Evolutionary conservation across 2,797 vertebrate species (phyloP).

Genomic region (Sarcophilus harrisii): DNA sequence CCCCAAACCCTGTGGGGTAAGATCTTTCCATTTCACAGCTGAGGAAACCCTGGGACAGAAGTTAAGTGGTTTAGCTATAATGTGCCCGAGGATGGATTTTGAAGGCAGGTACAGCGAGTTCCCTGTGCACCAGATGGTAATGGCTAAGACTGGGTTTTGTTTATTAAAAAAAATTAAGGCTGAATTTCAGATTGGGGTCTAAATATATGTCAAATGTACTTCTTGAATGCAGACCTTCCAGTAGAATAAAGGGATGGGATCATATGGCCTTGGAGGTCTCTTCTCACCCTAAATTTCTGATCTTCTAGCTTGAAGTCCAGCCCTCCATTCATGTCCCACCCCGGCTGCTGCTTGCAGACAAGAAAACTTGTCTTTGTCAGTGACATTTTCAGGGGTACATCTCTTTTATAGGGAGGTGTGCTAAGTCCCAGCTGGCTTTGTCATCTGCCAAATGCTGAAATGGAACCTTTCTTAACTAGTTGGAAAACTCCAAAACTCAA

Average conservation of each 20-base stretch:
- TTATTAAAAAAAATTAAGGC: neutral
- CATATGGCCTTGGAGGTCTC: neutral
- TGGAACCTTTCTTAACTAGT: neutral
- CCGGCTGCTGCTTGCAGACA: neutral
- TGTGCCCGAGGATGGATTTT: neutral
- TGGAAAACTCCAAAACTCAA: neutral
- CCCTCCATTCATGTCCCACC: neutral
- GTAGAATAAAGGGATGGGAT: neutral
- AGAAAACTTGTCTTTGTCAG: neutral
- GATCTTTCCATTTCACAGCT: neutral
- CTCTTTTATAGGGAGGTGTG: neutral
- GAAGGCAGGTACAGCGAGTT: neutral
- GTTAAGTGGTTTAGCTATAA: neutral
- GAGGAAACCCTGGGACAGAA: neutral
- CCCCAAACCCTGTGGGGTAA: neutral
- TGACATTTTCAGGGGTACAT: neutral
- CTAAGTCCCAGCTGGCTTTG: neutral
- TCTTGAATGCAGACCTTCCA: neutral
- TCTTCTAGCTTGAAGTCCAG: neutral
- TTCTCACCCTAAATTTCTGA: neutral
- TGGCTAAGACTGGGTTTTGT: slow-evolving; percentile 15
- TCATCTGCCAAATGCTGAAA: neutral
- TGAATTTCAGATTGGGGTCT: neutral
- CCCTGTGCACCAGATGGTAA: slow-evolving; percentile 5
- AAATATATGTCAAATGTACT: neutral